Conservation (phyloP, 2,888 invertebrate genomes). For the Fabriciana adippe region DNA sequence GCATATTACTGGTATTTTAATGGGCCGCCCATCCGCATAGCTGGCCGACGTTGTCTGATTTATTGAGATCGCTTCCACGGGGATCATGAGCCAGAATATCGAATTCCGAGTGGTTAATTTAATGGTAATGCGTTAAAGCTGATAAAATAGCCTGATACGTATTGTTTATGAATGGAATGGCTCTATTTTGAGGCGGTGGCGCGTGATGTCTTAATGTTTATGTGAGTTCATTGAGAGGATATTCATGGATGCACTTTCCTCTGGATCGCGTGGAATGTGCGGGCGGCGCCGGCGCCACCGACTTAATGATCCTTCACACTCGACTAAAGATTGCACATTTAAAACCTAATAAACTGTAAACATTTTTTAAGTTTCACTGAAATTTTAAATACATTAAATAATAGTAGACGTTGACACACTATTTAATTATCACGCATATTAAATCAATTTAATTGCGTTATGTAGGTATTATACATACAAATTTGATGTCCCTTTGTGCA, state of each 20-base stretch:
- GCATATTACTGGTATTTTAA: constrained; percentile 74
- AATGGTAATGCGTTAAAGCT: constrained; percentile 58
- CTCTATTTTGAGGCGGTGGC: constrained; percentile 67
- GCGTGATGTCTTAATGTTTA: constrained; percentile 64
- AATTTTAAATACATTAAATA: not conserved
- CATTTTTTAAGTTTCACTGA: not conserved
- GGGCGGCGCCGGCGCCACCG: constrained; percentile 48
- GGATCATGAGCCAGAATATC: constrained; percentile 59
- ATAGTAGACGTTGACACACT: not conserved
- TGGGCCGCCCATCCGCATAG: constrained; percentile 70
- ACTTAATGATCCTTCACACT: constrained; percentile 27
- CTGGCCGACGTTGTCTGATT: constrained; percentile 71
- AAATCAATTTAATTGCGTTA: not conserved
- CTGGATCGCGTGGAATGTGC: constrained; percentile 53
- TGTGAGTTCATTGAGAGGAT: constrained; percentile 57
- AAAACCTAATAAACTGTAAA: not conserved
- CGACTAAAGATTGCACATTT: not conserved
- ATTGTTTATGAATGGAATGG: constrained; percentile 69
- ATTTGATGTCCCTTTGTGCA: not conserved
- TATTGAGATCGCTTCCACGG: constrained; percentile 60
- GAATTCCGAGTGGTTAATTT: constrained; percentile 60
- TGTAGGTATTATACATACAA: too few species aligned
- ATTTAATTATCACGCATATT: too few species aligned
- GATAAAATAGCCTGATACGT: constrained; percentile 66
- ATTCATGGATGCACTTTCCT: constrained; percentile 67